Evolutionary conservation across 2,888 invertebrate genomes (phyloP).

Genomic region (Alentia gelatinosa): DNA sequence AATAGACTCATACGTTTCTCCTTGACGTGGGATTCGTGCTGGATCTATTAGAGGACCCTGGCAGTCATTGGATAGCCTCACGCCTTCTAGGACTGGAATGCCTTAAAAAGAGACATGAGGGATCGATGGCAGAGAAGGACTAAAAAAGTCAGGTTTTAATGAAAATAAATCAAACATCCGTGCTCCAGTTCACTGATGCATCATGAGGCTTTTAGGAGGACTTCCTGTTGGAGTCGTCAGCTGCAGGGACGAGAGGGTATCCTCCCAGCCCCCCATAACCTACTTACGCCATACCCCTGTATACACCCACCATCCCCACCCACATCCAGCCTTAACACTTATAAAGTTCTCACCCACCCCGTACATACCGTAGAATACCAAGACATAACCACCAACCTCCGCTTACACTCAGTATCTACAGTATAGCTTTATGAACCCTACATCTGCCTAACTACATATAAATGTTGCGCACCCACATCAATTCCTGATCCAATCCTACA

Average conservation of each 20-base stretch:
- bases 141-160: constrained; percentile 20
- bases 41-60: background rate
- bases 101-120: background rate
- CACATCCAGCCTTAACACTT: too few species aligned
- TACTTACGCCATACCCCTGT: too few species aligned
- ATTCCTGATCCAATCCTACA: too few species aligned
- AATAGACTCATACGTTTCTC: too few species aligned
- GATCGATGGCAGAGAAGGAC: background rate
- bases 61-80: background rate
- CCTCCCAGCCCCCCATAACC: background rate
- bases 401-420: too few species aligned
- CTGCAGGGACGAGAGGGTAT: background rate
- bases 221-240: background rate
- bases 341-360: too few species aligned
- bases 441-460: too few species aligned
- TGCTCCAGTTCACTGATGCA: constrained; percentile 27
- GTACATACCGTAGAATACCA: too few species aligned
- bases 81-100: background rate
- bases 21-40: background rate
- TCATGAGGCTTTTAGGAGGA: background rate
- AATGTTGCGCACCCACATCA: too few species aligned
- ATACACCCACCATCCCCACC: too few species aligned
- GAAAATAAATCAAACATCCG: constrained; percentile 37
- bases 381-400: too few species aligned
- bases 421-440: too few species aligned